Conservation (phyloP, 2,797 vertebrate species). For the Muscicapa striata region DNA sequence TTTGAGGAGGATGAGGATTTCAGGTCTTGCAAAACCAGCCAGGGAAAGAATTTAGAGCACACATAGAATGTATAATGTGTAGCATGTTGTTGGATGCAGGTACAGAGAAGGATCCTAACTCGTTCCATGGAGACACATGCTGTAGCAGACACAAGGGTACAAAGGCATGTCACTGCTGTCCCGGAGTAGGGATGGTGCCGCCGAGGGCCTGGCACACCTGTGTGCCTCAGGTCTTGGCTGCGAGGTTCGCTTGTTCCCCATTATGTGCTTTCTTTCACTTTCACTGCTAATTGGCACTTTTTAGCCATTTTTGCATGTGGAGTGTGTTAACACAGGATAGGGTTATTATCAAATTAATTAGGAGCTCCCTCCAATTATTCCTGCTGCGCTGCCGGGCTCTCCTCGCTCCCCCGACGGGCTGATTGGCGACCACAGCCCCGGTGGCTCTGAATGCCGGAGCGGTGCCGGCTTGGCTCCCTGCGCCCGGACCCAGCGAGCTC, state of each 20-base stretch:
- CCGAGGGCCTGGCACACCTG: not conserved
- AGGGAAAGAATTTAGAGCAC: not conserved
- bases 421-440: conserved; percentile 2
- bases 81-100: not conserved
- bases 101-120: too few species aligned
- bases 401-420: not conserved
- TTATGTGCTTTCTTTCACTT: not conserved
- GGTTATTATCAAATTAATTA: conserved; percentile 71
- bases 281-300: conserved; percentile 41
- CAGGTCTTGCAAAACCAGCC: not conserved
- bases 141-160: not conserved
- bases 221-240: not conserved
- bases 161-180: fast-evolving
- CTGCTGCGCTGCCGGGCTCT: conserved; percentile 48
- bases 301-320: conserved; percentile 45
- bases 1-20: not conserved
- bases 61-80: not conserved
- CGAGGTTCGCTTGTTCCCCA: not conserved
- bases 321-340: conserved; percentile 51
- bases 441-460: not conserved
- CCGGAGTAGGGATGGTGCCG: fast-evolving
- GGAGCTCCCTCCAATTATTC: conserved; percentile 67
- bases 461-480: fast-evolving
- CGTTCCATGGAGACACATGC: fast-evolving
- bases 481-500: fast-evolving